phyloP scores from a whole-genome alignment of 2,888 invertebrate species.

The Erebia aethiops region DNA sequence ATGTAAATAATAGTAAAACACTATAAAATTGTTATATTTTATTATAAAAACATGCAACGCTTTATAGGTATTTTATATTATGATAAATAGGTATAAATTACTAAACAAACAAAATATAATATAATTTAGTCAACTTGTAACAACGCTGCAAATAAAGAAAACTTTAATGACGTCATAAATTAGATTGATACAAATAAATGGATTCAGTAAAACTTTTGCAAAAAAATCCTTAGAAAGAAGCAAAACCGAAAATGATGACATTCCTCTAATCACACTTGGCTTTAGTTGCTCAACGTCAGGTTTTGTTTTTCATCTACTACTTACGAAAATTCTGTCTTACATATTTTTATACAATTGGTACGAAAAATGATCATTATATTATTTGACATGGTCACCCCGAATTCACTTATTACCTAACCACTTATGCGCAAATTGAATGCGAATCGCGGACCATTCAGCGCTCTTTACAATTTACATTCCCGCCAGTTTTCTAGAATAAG shows the following conservation, averaged over 20 bases:
- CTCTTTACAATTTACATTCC: too few species aligned
- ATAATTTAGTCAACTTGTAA: constrained; percentile 17
- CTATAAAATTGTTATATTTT: not conserved
- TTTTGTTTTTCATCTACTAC: not conserved
- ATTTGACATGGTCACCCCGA: too few species aligned
- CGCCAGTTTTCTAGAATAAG: too few species aligned
- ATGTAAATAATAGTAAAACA: not conserved
- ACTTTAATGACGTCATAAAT: not conserved
- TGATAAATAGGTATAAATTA: constrained; percentile 25
- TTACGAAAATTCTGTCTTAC: too few species aligned
- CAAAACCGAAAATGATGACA: constrained; percentile 32
- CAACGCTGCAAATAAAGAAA: constrained; percentile 17
- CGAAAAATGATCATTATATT: too few species aligned
- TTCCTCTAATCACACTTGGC: constrained; percentile 27
- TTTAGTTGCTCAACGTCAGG: constrained; percentile 29
- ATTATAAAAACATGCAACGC: constrained; percentile 9
- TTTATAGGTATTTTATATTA: not conserved
- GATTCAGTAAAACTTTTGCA: not conserved
- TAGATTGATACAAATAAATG: not conserved
- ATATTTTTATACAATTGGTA: too few species aligned
- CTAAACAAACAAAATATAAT: constrained; percentile 42
- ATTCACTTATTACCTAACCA: too few species aligned
- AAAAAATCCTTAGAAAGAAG: constrained; percentile 21
- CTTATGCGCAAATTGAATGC: too few species aligned
- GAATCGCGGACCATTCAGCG: too few species aligned